Evolutionary conservation across 1,140 invertebrate species (phyloP).

Genomic region (Laupala kohalensis): DNA sequence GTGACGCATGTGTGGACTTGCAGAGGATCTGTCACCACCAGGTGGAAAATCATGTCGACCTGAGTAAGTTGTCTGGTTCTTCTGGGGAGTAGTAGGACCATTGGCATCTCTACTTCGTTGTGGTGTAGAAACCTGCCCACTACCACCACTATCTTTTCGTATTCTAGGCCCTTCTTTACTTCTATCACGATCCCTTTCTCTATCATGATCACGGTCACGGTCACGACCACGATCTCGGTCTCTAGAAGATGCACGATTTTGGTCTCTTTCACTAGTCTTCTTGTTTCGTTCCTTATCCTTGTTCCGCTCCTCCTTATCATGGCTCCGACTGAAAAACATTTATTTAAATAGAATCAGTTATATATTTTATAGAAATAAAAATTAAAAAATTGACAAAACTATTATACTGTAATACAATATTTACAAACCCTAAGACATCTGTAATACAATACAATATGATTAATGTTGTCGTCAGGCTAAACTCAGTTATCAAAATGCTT

Average conservation of each 20-base stretch:
- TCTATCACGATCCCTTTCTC: conserved; percentile 26
- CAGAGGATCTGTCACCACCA: not conserved
- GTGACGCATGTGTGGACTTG: not conserved
- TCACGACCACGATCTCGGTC: conserved; percentile 27
- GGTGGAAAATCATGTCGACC: conserved; percentile 16
- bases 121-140: conserved; percentile 22
- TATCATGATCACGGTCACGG: conserved; percentile 24
- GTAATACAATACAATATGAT: no score
- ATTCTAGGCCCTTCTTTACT: conserved; percentile 22
- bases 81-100: conserved; percentile 3
- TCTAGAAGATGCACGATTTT: conserved; percentile 20
- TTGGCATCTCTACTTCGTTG: conserved; percentile 21
- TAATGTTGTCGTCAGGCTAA: no score
- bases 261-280: not conserved
- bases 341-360: no score
- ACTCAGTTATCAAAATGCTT: no score
- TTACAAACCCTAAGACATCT: no score
- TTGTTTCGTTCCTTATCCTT: conserved; percentile 21
- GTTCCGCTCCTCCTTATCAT: conserved; percentile 27
- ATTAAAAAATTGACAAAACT: no score
- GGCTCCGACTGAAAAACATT: conserved; percentile 24
- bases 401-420: no score
- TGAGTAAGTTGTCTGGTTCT: conserved; percentile 16
- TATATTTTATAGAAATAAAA: no score
- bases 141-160: conserved; percentile 28